Base-by-base conservation (phyloP, 1,140 invertebrate genomes). In the Diorhabda carinulata region DNA sequence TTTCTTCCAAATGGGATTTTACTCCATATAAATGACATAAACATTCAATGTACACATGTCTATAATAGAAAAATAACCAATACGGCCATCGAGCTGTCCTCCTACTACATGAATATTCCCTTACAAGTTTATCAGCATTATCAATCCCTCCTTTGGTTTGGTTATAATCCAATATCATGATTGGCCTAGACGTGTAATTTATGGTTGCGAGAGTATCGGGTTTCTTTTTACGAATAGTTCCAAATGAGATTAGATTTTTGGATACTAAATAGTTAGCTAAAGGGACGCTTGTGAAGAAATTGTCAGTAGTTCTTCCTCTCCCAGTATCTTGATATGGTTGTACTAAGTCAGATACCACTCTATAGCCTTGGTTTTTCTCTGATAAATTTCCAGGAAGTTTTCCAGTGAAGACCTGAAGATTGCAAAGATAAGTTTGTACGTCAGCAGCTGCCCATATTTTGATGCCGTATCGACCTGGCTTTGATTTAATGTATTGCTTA, bases 221-320 rank as follows among this genome's bases (percentile, higher is more conserved):
- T 25, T 25, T 25, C 1, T 25, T 73, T 73, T 72, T 70, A 2
- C 82, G 80, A 81, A 63, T 57, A 57, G 78, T 77, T 45, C 74
- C 77, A 68, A 78, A 57, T 62, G 74, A 56, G 57, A 76, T 78
- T 58, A 76, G 59, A 25, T 25, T 25, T 25, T 25, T 25, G 25
- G 25, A 25, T 25, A 25, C 25, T 61, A 80, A 69, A 67, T 66
- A 69, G 52, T 75, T 40, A 40, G 69, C 73, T n/a, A 77, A 64
- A 68, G 64, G 66, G 44, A 73, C 44, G 63, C 58, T 70, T 8
- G 64, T 70, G 40, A 72, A 72, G 43, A 67, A 72, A 45, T 67
- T 70, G n/a, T 72, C 68, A 9, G 71, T 70, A 44, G 68, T 70
- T 58, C 68, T 57, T 10, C 63, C 66, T 42, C 61, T 43, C 57